Evolutionary conservation across 1,140 invertebrate species (phyloP).

Genomic region (Leptopilina boulardi): DNA sequence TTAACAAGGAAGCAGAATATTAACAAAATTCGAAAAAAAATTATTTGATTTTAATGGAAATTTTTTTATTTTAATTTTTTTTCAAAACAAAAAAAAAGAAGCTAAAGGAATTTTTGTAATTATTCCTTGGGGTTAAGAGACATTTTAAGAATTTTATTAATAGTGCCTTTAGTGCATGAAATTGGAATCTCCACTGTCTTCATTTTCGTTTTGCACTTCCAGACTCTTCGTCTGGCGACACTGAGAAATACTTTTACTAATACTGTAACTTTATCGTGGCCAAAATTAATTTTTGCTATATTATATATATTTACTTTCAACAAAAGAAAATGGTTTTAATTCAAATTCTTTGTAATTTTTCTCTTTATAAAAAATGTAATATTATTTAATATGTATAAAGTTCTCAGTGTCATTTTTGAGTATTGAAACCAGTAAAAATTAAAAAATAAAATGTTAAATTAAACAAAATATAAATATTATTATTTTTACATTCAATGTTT

Average conservation of each 20-base stretch:
- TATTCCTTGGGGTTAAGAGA: background rate
- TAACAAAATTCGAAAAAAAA: too few species aligned
- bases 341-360: background rate
- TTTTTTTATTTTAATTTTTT: too few species aligned
- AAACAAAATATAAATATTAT: too few species aligned
- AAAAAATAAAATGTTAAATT: too few species aligned
- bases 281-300: background rate
- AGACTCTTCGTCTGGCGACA: constrained; percentile 28
- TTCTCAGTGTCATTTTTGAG: too few species aligned
- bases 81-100: too few species aligned
- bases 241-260: constrained; percentile 30
- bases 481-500: too few species aligned
- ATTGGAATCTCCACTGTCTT: constrained; percentile 25
- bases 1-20: too few species aligned
- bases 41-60: too few species aligned
- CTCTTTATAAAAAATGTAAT: too few species aligned
- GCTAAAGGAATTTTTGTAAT: background rate
- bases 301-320: background rate
- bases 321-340: background rate
- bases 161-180: constrained; percentile 30
- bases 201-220: constrained; percentile 14
- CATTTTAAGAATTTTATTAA: constrained; percentile 20
- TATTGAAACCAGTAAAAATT: too few species aligned
- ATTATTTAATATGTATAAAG: too few species aligned
- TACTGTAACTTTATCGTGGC: constrained; percentile 12